Percentiles rank a stretch among this genome's conserved stretches.
Evolutionary conservation across 2,797 vertebrate genomes (phyloP).

Genomic region (Sciaenops ocellatus): DNA sequence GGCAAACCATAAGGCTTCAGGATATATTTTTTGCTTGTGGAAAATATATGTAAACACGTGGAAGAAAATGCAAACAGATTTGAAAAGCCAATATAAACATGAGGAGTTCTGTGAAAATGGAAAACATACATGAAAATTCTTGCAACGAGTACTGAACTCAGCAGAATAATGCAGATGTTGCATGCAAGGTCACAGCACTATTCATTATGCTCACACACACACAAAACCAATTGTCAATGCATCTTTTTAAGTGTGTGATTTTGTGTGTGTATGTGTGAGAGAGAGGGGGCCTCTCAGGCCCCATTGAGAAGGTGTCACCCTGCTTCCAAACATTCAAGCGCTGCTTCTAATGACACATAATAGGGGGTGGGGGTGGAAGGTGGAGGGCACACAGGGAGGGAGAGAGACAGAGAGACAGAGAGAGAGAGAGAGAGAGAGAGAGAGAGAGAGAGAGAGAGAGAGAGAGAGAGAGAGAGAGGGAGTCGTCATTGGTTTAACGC

Average conservation of each 20-base stretch:
- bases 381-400: constrained; percentile 14
- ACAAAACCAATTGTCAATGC: constrained; percentile 31
- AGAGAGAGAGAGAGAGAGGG: constrained; percentile 13
- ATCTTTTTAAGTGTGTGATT: constrained; percentile 30
- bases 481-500: constrained; percentile 44
- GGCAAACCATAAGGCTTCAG: constrained; percentile 9
- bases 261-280: constrained; percentile 13
- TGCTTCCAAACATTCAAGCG: constrained; percentile 68
- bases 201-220: constrained; percentile 40
- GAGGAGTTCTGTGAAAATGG: neutral
- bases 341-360: constrained; percentile 59
- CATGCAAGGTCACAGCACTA: constrained; percentile 55
- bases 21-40: constrained; percentile 2
- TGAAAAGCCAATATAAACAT: constrained; percentile 12
- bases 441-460: constrained; percentile 3
- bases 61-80: constrained; percentile 8
- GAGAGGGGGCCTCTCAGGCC: constrained; percentile 50
- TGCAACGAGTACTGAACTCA: constrained; percentile 5
- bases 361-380: constrained; percentile 50
- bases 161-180: constrained; percentile 47
- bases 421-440: constrained; percentile 35
- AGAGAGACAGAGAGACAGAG: constrained; percentile 30
- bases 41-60: constrained; percentile 1
- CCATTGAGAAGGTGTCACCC: constrained; percentile 67
- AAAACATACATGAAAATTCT: constrained; percentile 8